Evolutionary conservation across 2,797 vertebrate genomes (phyloP).

Genomic region (Netta rufina): DNA sequence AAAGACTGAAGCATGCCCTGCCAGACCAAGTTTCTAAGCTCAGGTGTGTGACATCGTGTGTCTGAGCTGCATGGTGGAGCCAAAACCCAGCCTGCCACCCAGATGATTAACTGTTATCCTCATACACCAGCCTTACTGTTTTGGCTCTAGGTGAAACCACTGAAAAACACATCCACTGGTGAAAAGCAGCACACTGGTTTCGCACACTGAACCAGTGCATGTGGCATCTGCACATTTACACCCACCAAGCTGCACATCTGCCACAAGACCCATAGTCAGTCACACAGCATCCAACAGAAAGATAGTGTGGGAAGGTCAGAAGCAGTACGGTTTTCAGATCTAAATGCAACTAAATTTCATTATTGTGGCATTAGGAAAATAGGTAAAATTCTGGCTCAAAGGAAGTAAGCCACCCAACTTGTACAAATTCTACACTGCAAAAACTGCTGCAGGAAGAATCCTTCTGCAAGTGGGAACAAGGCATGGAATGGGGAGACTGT

Average conservation of each 20-base stretch:
- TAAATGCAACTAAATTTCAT: not conserved
- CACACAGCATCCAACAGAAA: not conserved
- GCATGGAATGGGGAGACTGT: not conserved
- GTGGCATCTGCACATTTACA: not conserved
- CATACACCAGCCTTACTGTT: not conserved
- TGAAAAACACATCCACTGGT: not conserved
- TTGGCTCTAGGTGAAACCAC: not conserved
- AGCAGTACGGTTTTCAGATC: not conserved
- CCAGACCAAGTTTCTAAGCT: slow-evolving; percentile 43
- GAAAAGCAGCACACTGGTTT: not conserved
- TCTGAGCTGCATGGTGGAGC: slow-evolving; percentile 21
- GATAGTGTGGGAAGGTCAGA: not conserved
- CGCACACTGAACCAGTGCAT: not conserved
- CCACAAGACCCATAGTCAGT: not conserved
- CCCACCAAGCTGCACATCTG: not conserved
- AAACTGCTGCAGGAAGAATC: not conserved
- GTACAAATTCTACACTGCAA: not conserved
- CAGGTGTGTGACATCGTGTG: not conserved
- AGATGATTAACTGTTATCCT: not conserved
- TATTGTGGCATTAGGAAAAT: not conserved
- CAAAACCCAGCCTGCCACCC: not conserved
- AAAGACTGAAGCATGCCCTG: slow-evolving; percentile 16
- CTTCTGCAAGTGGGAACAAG: not conserved
- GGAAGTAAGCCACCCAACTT: not conserved
- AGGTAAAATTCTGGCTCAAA: not conserved